These are phyloP conservation scores for Monoplex corrugatus DNA, from an alignment of 2,888 invertebrate species.

Conservation along the genomic window DNA sequence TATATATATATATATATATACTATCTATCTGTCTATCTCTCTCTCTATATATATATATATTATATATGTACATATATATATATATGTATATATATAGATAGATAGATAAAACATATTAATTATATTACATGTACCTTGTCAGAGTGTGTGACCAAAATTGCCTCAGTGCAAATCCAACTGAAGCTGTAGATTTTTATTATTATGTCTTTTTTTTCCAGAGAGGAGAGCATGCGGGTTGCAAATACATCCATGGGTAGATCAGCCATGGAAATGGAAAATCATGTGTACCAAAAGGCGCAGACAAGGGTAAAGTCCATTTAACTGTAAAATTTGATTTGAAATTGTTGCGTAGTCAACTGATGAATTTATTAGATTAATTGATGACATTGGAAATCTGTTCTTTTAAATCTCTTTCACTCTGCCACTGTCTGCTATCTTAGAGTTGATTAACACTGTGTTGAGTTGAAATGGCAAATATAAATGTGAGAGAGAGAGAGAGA, in stretches of 20 bases:
- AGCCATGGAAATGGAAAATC: constrained; percentile 95
- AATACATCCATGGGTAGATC: constrained; percentile 92
- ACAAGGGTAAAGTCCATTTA: constrained; percentile 82
- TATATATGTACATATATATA: no score
- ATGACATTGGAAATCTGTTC: neutral
- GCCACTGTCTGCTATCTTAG: no score
- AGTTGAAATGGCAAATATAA: no score
- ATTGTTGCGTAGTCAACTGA: neutral
- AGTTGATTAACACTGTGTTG: neutral
- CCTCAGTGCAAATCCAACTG: neutral
- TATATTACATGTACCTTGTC: neutral
- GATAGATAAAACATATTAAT: neutral
- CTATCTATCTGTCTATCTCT: no score
- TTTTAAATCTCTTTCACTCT: neutral
- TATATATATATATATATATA: constrained; percentile 12
- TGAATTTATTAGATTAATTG: neutral
- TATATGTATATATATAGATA: neutral
- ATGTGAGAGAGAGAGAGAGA: no score
- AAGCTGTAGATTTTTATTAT: neutral
- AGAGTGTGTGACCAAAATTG: no score
- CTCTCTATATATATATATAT: no score
- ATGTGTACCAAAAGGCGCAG: constrained; percentile 94
- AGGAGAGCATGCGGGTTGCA: constrained; percentile 92
- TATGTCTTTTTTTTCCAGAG: constrained; percentile 84
- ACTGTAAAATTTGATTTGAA: neutral